phyloP scores from a whole-genome alignment of 2,888 invertebrate genomes.

The Synergus laeviventris region DNA sequence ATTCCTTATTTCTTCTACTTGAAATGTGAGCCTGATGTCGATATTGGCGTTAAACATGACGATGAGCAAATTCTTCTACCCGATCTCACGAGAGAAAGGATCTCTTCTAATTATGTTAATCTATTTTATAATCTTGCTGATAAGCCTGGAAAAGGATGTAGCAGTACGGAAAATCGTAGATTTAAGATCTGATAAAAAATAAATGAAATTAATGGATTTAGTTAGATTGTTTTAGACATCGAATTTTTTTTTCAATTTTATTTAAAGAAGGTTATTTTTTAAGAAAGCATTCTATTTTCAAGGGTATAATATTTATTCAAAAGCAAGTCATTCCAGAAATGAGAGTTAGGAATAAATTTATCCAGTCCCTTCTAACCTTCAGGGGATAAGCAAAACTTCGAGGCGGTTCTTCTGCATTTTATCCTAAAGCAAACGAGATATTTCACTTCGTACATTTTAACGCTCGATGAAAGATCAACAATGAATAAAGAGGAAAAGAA shows the following conservation, averaged over 20 bases:
- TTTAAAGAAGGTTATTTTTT: too few relatives aligned
- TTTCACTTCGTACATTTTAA: neutral
- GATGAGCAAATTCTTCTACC: slow-evolving; percentile 55
- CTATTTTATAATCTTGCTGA: slow-evolving; percentile 59
- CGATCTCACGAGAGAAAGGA: slow-evolving; percentile 54
- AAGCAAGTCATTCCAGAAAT: neutral
- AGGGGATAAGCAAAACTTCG: too few relatives aligned
- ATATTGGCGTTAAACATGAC: slow-evolving; percentile 55
- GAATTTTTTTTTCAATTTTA: too few relatives aligned
- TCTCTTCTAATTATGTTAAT: slow-evolving; percentile 52
- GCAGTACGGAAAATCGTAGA: slow-evolving; percentile 8
- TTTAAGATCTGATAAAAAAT: neutral
- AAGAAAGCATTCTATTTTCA: neutral
- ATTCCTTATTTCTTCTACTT: slow-evolving; percentile 54
- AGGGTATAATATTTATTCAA: neutral
- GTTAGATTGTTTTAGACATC: too few relatives aligned
- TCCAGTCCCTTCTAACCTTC: neutral
- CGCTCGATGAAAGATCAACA: slow-evolving; percentile 4
- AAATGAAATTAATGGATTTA: too few relatives aligned
- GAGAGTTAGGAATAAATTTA: slow-evolving; percentile 4
- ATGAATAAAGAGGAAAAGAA: neutral
- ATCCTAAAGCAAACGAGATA: slow-evolving; percentile 24
- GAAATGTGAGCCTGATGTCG: slow-evolving; percentile 52
- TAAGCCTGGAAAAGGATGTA: slow-evolving; percentile 49
- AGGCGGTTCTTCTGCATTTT: neutral